phyloP scores from a whole-genome alignment of 2,797 vertebrate genomes.

The Strix occidentalis region DNA sequence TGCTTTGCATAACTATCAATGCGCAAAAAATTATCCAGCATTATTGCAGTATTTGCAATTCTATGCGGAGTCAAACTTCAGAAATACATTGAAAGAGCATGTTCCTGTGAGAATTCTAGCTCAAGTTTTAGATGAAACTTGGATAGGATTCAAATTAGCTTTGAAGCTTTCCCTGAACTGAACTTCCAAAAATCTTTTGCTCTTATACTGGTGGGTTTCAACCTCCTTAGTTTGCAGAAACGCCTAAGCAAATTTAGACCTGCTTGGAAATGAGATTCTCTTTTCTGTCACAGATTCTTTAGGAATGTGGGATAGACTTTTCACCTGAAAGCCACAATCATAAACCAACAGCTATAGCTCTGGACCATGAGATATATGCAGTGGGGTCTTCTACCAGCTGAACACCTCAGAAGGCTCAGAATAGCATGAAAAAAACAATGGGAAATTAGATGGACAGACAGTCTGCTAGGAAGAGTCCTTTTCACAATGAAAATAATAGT shows the following conservation, averaged over 20 bases:
- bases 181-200: background rate
- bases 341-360: background rate
- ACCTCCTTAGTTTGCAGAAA: background rate
- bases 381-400: background rate
- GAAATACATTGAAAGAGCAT: background rate
- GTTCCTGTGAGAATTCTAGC: background rate
- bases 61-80: background rate
- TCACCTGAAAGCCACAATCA: background rate
- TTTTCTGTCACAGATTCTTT: background rate
- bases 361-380: background rate
- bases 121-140: background rate
- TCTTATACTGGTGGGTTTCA: background rate
- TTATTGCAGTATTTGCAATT: constrained; percentile 6
- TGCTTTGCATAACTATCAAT: background rate
- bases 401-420: background rate
- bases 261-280: background rate
- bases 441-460: background rate
- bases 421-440: background rate
- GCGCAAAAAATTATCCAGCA: background rate
- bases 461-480: background rate
- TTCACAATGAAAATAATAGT: background rate
- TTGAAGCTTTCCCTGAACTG: background rate
- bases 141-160: background rate
- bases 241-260: background rate
- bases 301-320: background rate